Base-by-base conservation (phyloP, 1,140 invertebrate species). In the Zaprionus gabonicus region DNA sequence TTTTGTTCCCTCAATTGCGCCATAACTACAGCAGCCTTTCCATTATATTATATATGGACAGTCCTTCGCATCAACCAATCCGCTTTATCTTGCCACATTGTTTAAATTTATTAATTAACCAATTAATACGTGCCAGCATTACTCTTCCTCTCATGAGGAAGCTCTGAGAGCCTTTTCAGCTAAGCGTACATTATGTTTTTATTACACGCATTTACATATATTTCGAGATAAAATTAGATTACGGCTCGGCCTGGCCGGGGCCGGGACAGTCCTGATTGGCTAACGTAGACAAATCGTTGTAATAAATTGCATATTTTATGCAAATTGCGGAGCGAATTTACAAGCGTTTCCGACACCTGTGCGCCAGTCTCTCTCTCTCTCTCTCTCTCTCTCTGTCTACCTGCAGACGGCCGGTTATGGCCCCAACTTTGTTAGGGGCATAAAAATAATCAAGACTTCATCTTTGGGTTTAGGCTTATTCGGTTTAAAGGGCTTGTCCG, bases 241-340 rank as follows among this genome's bases (percentile, higher is more conserved):
- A 25, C 20, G 46, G 20, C 36, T 10, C 10, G 36, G 31, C 46
- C 44, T 5, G 6, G 6, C 38, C 5, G 41, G 6, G 53, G 53
- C 5, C 23, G 53, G 15, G 13, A 56, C 25, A 56, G 27, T 56
- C 53, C 27, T 46, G 44, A 69, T 59, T 36, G 46, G 65, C 27
- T 70, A 74, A 69, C n/a, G 31, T 38, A 44, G 38, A 74, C 66
- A 69, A 75, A 75, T 75, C 27, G 46, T 53, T 27, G 57, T 62
- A 68, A 74, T 74, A 62, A 60, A 58, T 57, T 74, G 65, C 58
- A 62, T 69, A 70, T 70, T 75, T 75, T 75, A 75, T 62, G 55
- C 41, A 70, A 60, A 75, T 70, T 75, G 59, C 59, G 28, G 38
- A 57, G 55, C 64, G 64, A 67, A 57, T 58, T 67, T 53, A 67